Conservation (phyloP, 2,888 invertebrate genomes). For the Anthoptus insignis region DNA sequence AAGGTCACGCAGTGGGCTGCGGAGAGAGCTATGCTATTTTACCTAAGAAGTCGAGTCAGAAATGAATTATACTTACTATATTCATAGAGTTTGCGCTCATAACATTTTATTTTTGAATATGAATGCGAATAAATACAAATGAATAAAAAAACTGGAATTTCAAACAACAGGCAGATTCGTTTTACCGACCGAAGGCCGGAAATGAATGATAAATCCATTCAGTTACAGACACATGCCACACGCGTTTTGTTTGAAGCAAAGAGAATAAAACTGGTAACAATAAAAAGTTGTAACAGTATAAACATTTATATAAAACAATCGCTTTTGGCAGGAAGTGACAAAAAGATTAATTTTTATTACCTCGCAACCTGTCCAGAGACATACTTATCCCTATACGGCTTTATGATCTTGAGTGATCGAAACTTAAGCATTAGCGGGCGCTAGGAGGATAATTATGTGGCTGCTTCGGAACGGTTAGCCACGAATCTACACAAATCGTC, state of each 20-base stretch:
- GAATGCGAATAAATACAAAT: conserved; percentile 13
- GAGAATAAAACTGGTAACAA: neutral
- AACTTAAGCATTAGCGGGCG: too few relatives aligned
- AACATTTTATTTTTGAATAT: neutral
- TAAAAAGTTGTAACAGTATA: conserved; percentile 1
- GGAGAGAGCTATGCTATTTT: too few relatives aligned
- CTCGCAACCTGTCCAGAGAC: too few relatives aligned
- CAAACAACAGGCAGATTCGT: conserved; percentile 28
- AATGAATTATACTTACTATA: too few relatives aligned
- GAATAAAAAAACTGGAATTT: conserved; percentile 22
- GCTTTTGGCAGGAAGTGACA: neutral
- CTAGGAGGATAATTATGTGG: too few relatives aligned
- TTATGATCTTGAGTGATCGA: too few relatives aligned
- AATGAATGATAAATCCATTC: conserved; percentile 32
- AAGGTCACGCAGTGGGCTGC: too few relatives aligned
- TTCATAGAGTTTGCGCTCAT: neutral
- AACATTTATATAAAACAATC: neutral
- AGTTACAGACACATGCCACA: conserved; percentile 24
- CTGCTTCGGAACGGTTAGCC: too few relatives aligned
- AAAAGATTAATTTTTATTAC: neutral
- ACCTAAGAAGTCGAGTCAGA: too few relatives aligned
- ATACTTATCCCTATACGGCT: too few relatives aligned
- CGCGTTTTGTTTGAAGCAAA: conserved; percentile 5
- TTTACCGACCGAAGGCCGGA: conserved; percentile 25
- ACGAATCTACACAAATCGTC: too few relatives aligned